Evolutionary conservation across 2,888 invertebrate genomes (phyloP).

Genomic region (Spatulosminthurus flaviceps): DNA sequence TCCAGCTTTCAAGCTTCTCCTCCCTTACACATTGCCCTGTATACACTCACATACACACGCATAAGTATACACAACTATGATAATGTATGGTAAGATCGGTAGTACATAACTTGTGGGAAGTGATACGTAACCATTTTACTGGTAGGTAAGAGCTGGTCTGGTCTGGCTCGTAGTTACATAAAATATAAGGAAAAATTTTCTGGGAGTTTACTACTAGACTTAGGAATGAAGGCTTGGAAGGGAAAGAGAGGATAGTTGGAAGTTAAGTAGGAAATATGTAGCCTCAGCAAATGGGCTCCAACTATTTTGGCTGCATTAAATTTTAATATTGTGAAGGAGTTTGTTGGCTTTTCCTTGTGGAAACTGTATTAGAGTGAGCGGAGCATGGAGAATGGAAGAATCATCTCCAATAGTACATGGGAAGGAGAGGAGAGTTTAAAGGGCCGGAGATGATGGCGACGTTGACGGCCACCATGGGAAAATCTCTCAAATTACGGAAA

Average conservation of each 20-base stretch:
- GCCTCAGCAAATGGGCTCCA: neutral
- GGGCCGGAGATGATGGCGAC: conserved; percentile 10
- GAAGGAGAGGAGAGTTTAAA: too few species aligned
- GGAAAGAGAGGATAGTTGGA: neutral
- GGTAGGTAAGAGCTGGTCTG: too few species aligned
- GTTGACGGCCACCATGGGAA: conserved; percentile 34
- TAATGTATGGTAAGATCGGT: too few species aligned
- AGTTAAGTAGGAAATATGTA: conserved; percentile 9
- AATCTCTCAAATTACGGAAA: conserved; percentile 24
- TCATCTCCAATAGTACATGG: too few species aligned
- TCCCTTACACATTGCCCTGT: neutral
- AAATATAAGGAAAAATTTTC: neutral
- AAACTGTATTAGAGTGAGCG: too few species aligned
- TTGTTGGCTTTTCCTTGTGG: neutral
- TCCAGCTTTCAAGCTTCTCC: neutral
- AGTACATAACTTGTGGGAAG: too few species aligned
- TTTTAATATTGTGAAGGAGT: conserved; percentile 18
- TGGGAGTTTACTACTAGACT: neutral
- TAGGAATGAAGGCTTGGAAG: neutral
- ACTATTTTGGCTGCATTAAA: conserved; percentile 14
- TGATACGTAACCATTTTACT: too few species aligned
- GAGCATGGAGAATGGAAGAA: too few species aligned
- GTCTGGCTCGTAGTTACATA: too few species aligned
- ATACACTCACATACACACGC: too few species aligned
- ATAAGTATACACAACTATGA: too few species aligned